These are phyloP conservation scores for Drosophila triauraria DNA, from an alignment of 1,140 invertebrate genomes.

Conservation along the genomic window DNA sequence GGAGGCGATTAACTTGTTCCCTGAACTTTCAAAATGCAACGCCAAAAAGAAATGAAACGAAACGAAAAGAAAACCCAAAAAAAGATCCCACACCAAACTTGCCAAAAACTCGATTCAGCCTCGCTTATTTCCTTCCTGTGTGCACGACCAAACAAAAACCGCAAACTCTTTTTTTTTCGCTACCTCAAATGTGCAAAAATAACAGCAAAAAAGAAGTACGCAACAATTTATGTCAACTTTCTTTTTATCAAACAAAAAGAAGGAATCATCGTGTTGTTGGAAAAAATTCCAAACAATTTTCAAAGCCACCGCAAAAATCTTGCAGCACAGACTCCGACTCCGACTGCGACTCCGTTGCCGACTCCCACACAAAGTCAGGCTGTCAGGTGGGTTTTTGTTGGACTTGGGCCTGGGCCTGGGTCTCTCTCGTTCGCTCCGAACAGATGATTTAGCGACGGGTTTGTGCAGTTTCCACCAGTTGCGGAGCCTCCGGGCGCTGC, in stretches of 20 bases:
- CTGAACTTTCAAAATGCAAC: slow-evolving; percentile 74
- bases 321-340: slow-evolving; percentile 40
- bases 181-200: slow-evolving; percentile 50
- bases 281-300: slow-evolving; percentile 74
- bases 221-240: slow-evolving; percentile 82
- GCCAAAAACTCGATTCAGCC: slow-evolving; percentile 44
- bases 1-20: slow-evolving; percentile 75
- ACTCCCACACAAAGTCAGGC: slow-evolving; percentile 75
- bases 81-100: slow-evolving; percentile 64
- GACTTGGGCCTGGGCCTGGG: slow-evolving; percentile 3
- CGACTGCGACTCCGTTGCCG: background rate
- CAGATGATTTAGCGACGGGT: slow-evolving; percentile 77
- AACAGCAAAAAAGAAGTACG: slow-evolving; percentile 37
- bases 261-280: slow-evolving; percentile 59
- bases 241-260: slow-evolving; percentile 81
- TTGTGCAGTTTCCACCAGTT: slow-evolving; percentile 49
- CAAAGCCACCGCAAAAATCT: slow-evolving; percentile 78
- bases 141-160: slow-evolving; percentile 50
- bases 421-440: slow-evolving; percentile 22
- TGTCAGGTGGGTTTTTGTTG: slow-evolving; percentile 66
- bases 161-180: slow-evolving; percentile 49
- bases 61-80: slow-evolving; percentile 50
- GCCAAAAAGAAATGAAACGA: slow-evolving; percentile 39
- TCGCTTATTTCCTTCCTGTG: slow-evolving; percentile 73
- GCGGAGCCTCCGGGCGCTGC: slow-evolving; percentile 41